phyloP scores from a whole-genome alignment of 2,113 vertebrate species.

The Phylloscopus whistleri region DNA sequence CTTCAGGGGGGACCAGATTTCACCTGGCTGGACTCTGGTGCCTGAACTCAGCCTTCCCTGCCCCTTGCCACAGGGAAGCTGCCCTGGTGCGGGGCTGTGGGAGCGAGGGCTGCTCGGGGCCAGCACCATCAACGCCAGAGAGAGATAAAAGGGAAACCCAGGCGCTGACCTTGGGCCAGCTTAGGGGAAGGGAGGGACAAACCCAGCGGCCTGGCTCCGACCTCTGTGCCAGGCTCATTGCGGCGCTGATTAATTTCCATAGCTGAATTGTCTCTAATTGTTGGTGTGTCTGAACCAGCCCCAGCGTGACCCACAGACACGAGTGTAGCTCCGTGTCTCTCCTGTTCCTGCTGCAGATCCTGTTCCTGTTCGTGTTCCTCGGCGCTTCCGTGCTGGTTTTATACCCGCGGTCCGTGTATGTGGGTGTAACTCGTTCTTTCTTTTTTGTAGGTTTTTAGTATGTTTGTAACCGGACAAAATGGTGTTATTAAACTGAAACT shows the following conservation, averaged over 20 bases:
- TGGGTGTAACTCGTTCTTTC: constrained; percentile 45
- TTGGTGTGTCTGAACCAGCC: constrained; percentile 32
- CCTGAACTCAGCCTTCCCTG: not conserved
- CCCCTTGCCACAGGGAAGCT: not conserved
- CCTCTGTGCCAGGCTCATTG: not conserved
- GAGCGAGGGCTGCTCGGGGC: not conserved
- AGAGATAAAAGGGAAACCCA: not conserved
- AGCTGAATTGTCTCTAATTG: constrained; percentile 50
- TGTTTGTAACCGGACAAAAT: constrained; percentile 55
- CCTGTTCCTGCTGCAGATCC: constrained; percentile 25
- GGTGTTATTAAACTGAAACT: constrained; percentile 60
- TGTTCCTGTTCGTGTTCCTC: constrained; percentile 39
- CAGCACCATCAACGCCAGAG: not conserved
- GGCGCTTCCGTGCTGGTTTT: constrained; percentile 55
- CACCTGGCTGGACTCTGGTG: not conserved
- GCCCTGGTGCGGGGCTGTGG: fast-evolving
- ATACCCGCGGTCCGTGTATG: constrained; percentile 19
- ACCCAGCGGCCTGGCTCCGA: not conserved
- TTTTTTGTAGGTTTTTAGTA: constrained; percentile 69
- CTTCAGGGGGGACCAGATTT: not conserved
- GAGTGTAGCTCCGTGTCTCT: constrained; percentile 30
- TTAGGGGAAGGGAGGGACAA: not conserved
- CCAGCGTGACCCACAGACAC: not conserved
- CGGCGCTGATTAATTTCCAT: not conserved
- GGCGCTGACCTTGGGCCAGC: not conserved